Conservation (phyloP, 2,888 invertebrate genomes). For the Clunio marinus region DNA sequence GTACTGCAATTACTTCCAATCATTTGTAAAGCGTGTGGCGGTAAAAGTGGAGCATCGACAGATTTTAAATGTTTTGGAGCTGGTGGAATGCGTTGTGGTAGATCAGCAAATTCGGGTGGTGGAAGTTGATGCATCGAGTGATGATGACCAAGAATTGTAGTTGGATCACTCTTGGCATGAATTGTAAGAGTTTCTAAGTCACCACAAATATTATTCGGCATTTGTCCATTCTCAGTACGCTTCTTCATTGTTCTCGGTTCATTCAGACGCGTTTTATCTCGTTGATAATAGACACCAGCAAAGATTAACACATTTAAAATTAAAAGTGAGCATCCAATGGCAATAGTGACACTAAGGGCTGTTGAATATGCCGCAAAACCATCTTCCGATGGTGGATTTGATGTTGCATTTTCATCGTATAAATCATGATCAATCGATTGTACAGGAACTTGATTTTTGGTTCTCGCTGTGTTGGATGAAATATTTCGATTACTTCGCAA, state of each 20-base stretch:
- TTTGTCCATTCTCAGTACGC: slow-evolving; percentile 77
- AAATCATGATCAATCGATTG: slow-evolving; percentile 47
- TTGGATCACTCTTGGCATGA: slow-evolving; percentile 63
- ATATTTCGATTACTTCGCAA: neutral
- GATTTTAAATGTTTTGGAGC: slow-evolving; percentile 63
- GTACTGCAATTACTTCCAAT: slow-evolving; percentile 67
- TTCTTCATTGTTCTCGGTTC: slow-evolving; percentile 59
- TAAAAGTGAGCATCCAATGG: slow-evolving; percentile 87
- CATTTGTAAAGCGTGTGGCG: slow-evolving; percentile 73
- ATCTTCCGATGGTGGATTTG: slow-evolving; percentile 67
- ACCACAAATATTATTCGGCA: slow-evolving; percentile 86
- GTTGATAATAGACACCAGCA: slow-evolving; percentile 90
- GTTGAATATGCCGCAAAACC: slow-evolving; percentile 88
- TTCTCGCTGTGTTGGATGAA: neutral
- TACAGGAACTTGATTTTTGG: slow-evolving; percentile 18
- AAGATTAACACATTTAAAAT: slow-evolving; percentile 90
- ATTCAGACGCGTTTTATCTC: slow-evolving; percentile 75
- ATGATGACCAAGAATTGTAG: slow-evolving; percentile 69
- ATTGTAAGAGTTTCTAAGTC: slow-evolving; percentile 63
- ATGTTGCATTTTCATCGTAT: slow-evolving; percentile 46
- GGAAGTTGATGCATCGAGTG: slow-evolving; percentile 75
- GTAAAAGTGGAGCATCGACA: slow-evolving; percentile 55
- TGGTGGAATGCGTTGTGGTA: slow-evolving; percentile 72
- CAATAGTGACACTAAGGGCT: slow-evolving; percentile 87
- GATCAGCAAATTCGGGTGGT: slow-evolving; percentile 79